These are phyloP conservation scores for Phalanger gymnotis DNA, from an alignment of 2,797 vertebrate species.

Conservation along the genomic window DNA sequence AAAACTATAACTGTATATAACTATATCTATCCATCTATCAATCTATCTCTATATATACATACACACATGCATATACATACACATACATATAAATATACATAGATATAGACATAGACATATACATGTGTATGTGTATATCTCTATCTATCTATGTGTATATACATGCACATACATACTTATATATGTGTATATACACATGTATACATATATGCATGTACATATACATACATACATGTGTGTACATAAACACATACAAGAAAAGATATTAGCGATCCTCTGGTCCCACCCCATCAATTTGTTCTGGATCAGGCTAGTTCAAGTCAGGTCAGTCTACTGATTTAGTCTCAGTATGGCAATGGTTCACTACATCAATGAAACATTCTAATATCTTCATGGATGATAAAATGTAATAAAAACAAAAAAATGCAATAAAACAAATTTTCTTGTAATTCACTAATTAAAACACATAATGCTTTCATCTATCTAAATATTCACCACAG, in stretches of 20 bases:
- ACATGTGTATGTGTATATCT: too few species aligned
- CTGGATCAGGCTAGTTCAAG: neutral
- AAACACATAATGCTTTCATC: neutral
- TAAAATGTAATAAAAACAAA: neutral
- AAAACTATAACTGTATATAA: neutral
- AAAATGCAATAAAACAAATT: too few species aligned
- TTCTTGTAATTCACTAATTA: neutral
- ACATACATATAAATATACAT: too few species aligned
- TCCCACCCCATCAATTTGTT: neutral
- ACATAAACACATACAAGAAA: neutral
- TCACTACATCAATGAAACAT: neutral
- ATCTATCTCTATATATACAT: neutral
- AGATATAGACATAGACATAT: too few species aligned
- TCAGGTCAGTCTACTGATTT: neutral
- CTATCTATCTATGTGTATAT: too few species aligned
- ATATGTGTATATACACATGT: too few species aligned
- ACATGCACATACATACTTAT: too few species aligned
- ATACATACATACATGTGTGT: too few species aligned
- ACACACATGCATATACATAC: too few species aligned
- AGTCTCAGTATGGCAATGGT: neutral
- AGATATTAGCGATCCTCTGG: neutral
- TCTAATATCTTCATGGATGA: neutral
- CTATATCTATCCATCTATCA: neutral
- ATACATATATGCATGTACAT: too few species aligned
- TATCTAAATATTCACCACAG: neutral